Evolutionary conservation across 2,113 vertebrate species (phyloP), one percentile per base, ranked within the genome.

Genomic region (Acrocephalus kingi): DNA sequence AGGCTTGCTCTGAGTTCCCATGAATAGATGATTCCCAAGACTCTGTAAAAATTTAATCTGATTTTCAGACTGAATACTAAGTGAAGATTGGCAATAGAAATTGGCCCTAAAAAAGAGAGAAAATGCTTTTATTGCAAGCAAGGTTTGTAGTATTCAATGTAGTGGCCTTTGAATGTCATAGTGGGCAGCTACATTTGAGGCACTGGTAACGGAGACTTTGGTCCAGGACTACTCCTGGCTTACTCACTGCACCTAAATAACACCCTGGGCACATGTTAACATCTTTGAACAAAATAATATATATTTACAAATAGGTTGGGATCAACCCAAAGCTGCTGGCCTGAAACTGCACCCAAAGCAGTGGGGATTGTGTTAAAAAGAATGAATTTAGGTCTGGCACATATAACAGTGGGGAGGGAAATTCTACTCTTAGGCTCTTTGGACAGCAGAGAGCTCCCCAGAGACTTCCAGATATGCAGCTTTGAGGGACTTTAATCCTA

Each of bases 41-140:
- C 33, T 20, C 39, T 67, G 52, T 72, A 84, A 84, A 49, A 93
- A 84, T 75, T 76, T 67, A 84, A 89, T 89, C 39, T 71, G 28
- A 49, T 90, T 90, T 95, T 90, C 72, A 88, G 46, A 14, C 85
- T 83, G 88, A 86, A 56, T 82, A 84, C 69, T 56, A 71, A 95
- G 48, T 6, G 3, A 92, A 80, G 35, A 56, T 25, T 90, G 39
- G 61, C 61, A 75, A 56, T 45, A 67, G 35, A 84, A 84, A 78
- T 52, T 78, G 39, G 55, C 39, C 56, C 27, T 64, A 55, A 92
- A 84, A 49, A 48, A 59, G 27, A 78, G 37, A 25, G 23, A 35
- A 87, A 64, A 31, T 18, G 12, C 9, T 69, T 83, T 79, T 46
- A 52, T 35, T 61, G 39, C 41, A 41, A 41, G 43, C 21, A 45